Percentiles rank a stretch among this genome's conserved stretches.
Conservation (phyloP, 2,888 invertebrate species). For the Hipparchia semele region DNA sequence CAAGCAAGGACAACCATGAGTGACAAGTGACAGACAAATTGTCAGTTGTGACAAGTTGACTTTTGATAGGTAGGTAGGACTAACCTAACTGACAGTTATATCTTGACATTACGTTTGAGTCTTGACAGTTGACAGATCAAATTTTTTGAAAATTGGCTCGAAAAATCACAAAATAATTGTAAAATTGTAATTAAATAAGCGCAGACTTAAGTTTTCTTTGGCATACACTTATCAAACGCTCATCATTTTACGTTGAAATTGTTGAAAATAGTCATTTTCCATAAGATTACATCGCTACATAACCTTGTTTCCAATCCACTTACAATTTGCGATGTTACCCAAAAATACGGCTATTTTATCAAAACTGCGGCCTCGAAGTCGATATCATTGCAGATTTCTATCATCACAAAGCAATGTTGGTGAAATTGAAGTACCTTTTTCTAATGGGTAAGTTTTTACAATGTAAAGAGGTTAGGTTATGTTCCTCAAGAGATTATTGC, state of each 20-base stretch:
- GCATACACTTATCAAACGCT: not conserved
- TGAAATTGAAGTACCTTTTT: constrained; percentile 79
- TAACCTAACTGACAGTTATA: no score
- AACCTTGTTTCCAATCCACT: not conserved
- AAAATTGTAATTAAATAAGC: not conserved
- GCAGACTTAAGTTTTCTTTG: not conserved
- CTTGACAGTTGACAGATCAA: no score
- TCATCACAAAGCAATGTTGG: constrained; percentile 56
- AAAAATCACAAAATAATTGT: not conserved
- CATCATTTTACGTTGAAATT: not conserved
- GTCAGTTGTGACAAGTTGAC: no score
- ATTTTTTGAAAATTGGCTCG: no score
- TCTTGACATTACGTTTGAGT: no score
- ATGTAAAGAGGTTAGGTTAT: constrained; percentile 50
- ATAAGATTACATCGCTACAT: not conserved
- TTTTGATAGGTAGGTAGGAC: no score
- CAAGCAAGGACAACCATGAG: no score
- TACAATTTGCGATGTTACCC: constrained; percentile 54
- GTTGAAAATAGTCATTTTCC: not conserved
- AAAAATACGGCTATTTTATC: constrained; percentile 58
- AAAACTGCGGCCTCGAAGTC: constrained; percentile 52
- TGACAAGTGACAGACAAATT: no score
- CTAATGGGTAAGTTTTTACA: constrained; percentile 82
- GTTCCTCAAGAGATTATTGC: not conserved
- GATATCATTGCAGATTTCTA: constrained; percentile 50